These are phyloP conservation scores for Trichacis sp. DNA, from an alignment of 2,888 invertebrate species.

Conservation along the genomic window DNA sequence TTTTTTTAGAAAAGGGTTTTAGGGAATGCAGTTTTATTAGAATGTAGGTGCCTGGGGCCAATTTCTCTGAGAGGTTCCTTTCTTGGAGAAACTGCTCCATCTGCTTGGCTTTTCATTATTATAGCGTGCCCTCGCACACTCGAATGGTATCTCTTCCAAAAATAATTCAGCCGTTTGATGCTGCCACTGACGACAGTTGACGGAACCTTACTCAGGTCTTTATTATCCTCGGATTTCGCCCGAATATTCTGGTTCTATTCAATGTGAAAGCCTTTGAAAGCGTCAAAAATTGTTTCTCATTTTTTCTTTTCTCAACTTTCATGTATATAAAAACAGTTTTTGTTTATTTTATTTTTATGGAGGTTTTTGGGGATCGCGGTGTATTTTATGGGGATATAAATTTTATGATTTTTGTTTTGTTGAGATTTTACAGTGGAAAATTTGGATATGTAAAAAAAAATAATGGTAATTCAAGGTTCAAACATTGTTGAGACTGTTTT, in stretches of 20 bases:
- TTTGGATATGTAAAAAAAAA: no score
- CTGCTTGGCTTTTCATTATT: slow-evolving; percentile 24
- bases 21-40: not conserved
- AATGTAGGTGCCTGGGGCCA: not conserved
- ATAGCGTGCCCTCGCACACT: slow-evolving; percentile 17
- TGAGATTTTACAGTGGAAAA: no score
- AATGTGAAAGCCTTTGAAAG: slow-evolving; percentile 27
- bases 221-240: slow-evolving; percentile 22
- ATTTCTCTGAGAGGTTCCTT: slow-evolving; percentile 6
- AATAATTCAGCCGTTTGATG: slow-evolving; percentile 25
- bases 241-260: no score
- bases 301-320: no score
- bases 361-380: no score
- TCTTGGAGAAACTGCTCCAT: slow-evolving; percentile 16
- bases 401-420: no score
- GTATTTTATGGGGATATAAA: no score
- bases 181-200: slow-evolving; percentile 23
- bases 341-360: no score
- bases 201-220: slow-evolving; percentile 21
- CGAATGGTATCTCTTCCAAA: slow-evolving; percentile 23
- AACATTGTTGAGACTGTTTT: no score
- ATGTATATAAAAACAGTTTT: no score
- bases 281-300: no score
- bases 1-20: not conserved
- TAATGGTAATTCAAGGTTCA: no score